Evolutionary conservation across 2,888 invertebrate species (phyloP).

Genomic region (Spisula subtruncata): DNA sequence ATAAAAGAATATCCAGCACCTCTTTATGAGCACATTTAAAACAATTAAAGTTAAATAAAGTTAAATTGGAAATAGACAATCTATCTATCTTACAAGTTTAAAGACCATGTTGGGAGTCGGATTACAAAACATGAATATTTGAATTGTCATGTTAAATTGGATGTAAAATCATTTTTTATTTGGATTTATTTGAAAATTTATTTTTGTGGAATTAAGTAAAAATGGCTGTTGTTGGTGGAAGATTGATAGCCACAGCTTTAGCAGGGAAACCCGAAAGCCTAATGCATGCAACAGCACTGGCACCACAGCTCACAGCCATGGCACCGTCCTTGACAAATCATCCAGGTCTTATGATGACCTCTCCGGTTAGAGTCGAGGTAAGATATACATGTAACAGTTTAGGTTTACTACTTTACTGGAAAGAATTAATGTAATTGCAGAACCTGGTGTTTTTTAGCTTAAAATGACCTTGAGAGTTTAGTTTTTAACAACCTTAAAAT

Average conservation of each 20-base stretch:
- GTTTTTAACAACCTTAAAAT: too few species aligned
- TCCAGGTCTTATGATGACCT: slow-evolving; percentile 30
- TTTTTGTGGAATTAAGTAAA: background rate
- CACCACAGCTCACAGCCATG: slow-evolving; percentile 19
- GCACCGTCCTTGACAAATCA: slow-evolving; percentile 32
- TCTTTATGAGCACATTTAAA: background rate
- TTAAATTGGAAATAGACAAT: background rate
- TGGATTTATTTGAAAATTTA: background rate
- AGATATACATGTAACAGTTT: background rate
- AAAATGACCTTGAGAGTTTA: too few species aligned
- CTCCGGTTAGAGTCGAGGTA: slow-evolving; percentile 56
- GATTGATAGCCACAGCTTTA: slow-evolving; percentile 40
- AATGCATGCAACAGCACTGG: background rate
- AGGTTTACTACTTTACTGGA: too few species aligned
- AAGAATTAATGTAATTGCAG: too few species aligned
- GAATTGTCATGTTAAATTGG: background rate
- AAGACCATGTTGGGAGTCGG: slow-evolving; percentile 4
- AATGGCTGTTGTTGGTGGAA: slow-evolving; percentile 61
- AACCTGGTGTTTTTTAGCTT: too few species aligned
- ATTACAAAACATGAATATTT: slow-evolving; percentile 4
- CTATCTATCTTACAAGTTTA: background rate
- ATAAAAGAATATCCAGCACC: background rate
- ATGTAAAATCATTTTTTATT: background rate
- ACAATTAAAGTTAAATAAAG: slow-evolving; percentile 3
- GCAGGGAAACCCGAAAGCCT: slow-evolving; percentile 45